phyloP scores from a whole-genome alignment of 2,888 invertebrate genomes.

The Stomorhina lunata region DNA sequence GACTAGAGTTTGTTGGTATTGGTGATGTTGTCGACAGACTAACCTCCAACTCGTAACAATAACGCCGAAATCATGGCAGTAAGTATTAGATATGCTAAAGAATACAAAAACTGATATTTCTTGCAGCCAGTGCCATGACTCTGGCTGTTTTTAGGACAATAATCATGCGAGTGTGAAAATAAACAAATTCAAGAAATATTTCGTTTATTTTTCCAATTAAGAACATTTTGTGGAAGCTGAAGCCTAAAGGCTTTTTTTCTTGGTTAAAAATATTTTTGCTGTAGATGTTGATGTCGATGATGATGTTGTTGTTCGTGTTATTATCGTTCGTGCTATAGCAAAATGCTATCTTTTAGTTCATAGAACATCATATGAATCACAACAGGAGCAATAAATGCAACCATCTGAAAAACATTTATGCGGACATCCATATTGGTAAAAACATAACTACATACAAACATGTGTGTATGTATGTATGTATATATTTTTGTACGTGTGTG shows the following conservation, averaged over 20 bases:
- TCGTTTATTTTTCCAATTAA: slow-evolving; percentile 65
- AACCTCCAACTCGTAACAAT: slow-evolving; percentile 44
- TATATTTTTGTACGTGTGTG: not conserved
- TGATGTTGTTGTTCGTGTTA: slow-evolving; percentile 16
- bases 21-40: slow-evolving; percentile 29
- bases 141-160: slow-evolving; percentile 26
- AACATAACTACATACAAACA: too few relatives aligned
- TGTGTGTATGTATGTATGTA: not conserved
- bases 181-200: slow-evolving; percentile 62
- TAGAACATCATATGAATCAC: slow-evolving; percentile 29
- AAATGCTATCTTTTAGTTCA: not conserved
- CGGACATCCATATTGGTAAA: not conserved
- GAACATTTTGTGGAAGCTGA: slow-evolving; percentile 57
- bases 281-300: slow-evolving; percentile 28
- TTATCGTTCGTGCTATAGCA: slow-evolving; percentile 13
- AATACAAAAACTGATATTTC: slow-evolving; percentile 1
- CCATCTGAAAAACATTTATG: slow-evolving; percentile 41
- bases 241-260: slow-evolving; percentile 45
- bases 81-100: slow-evolving; percentile 28
- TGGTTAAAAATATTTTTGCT: slow-evolving; percentile 41
- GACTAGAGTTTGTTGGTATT: not conserved
- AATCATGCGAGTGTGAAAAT: slow-evolving; percentile 58
- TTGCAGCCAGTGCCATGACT: not conserved
- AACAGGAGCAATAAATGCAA: slow-evolving; percentile 54
- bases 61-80: slow-evolving; percentile 32